A percentile compares a stretch with the other conserved stretches of the same genome.
Conservation (phyloP, 2,888 invertebrate genomes). For the Lasioglossum marginatum region DNA sequence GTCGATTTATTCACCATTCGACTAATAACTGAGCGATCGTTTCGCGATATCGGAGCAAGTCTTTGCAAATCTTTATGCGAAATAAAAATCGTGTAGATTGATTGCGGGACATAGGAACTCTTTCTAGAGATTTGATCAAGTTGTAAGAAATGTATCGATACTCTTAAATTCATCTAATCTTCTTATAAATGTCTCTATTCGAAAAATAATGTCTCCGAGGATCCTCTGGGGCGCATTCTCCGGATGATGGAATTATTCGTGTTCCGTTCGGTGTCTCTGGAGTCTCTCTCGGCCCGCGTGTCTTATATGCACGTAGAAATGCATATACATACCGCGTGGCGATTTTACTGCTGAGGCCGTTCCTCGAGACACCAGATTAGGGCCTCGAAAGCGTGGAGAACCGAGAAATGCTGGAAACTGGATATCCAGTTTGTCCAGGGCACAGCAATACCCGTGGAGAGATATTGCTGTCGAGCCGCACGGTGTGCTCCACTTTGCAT, state of each 20-base stretch:
- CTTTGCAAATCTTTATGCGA: too few relatives aligned
- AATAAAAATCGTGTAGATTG: too few relatives aligned
- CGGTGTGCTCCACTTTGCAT: slow-evolving; percentile 69
- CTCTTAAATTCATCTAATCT: too few relatives aligned
- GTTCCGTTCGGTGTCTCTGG: slow-evolving; percentile 26
- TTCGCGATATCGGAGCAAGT: too few relatives aligned
- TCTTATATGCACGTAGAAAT: slow-evolving; percentile 2
- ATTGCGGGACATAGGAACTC: too few relatives aligned
- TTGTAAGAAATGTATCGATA: too few relatives aligned
- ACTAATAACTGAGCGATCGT: not conserved
- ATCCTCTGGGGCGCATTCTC: too few relatives aligned
- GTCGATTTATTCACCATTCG: not conserved
- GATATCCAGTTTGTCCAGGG: slow-evolving; percentile 74
- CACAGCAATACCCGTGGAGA: slow-evolving; percentile 71
- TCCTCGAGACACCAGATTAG: slow-evolving; percentile 64
- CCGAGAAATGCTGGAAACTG: slow-evolving; percentile 75
- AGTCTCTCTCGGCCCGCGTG: slow-evolving; percentile 15
- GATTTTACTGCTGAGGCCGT: slow-evolving; percentile 60
- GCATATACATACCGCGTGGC: slow-evolving; percentile 37
- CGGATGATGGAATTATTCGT: slow-evolving; percentile 62
- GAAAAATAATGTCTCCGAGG: too few relatives aligned
- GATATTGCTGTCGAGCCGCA: slow-evolving; percentile 61
- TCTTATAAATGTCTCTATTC: too few relatives aligned
- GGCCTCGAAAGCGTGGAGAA: slow-evolving; percentile 72
- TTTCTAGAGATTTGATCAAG: too few relatives aligned